Evolutionary conservation across 1,140 invertebrate genomes (phyloP), one percentile per base, ranked within the genome.

Genomic region (Archivesica marissinica): DNA sequence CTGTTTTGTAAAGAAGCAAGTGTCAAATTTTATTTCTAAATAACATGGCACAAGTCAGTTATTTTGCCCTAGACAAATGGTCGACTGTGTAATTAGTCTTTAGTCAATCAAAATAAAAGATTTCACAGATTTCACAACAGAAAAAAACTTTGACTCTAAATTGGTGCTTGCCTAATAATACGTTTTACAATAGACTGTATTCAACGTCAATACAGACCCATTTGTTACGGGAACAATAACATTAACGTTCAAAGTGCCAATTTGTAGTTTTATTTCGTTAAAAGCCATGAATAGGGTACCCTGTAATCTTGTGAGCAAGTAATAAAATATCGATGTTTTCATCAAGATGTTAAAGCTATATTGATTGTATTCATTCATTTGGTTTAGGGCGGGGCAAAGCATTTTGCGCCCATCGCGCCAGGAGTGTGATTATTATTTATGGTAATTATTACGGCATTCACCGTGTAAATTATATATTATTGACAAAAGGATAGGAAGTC

Each of bases 381-480:
- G 33, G 44, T 76, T 76, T 47, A 15, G 74, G 74, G 74, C 74
- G 74, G 30, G 74, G 47, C 30, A 39, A 28, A 50, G 6, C 74
- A 76, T 76, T 76, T 41, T 35, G 33, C 20, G 50, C 2, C 50
- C 50, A 76, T 39, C 74, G 54, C 74, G 74, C 50, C 74, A 25
- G 52, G 74, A 76, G 74, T 52, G 74, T 76, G 74, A 76, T 59
- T 76, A 50, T 76, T 76, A 76, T 56, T 25, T 52, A 76, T 25
- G 30, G 50, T 56, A 56, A 76, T 76, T 52, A 56, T 76, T 76
- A 76, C 41, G 33, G 17, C 38, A 76, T 76, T 76, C 74, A 76
- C n/a, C 20, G 47, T 59, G 47, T 56, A 76, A 76, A 76, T 76
- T 76, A 76, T 76, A 72, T 76, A 76, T 56, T 76, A 30, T 76